A percentile compares a stretch with the other conserved stretches of the same genome.
Evolutionary conservation across 2,888 invertebrate species (phyloP).

Genomic region (Nineta flava): DNA sequence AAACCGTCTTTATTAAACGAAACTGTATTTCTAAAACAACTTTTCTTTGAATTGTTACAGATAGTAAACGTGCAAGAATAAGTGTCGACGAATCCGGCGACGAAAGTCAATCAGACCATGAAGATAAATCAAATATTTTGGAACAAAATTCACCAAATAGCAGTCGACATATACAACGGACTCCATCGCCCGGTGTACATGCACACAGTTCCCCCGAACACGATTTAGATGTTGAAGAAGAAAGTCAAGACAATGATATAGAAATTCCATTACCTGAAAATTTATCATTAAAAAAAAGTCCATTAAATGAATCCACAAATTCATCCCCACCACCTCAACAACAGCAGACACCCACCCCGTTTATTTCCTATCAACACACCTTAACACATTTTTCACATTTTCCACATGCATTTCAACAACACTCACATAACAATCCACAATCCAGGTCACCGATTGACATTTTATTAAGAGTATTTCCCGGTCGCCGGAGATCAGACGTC

Average conservation of each 20-base stretch:
- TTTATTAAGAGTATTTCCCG: slow-evolving; percentile 76
- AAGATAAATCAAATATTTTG: slow-evolving; percentile 20
- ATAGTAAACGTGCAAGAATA: slow-evolving; percentile 29
- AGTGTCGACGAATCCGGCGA: slow-evolving; percentile 29
- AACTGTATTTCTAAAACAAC: too few species aligned
- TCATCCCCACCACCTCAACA: slow-evolving; percentile 27
- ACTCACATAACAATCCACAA: slow-evolving; percentile 21
- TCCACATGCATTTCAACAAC: slow-evolving; percentile 22
- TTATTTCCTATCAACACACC: slow-evolving; percentile 18
- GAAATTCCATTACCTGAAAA: slow-evolving; percentile 58
- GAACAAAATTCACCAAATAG: slow-evolving; percentile 28
- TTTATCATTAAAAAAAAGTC: slow-evolving; percentile 56
- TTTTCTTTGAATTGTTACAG: slow-evolving; percentile 19
- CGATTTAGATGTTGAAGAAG: slow-evolving; percentile 38
- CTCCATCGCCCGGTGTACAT: slow-evolving; percentile 21
- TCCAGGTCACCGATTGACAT: slow-evolving; percentile 70
- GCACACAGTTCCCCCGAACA: slow-evolving; percentile 23
- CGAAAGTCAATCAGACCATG: slow-evolving; percentile 31
- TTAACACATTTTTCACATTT: slow-evolving; percentile 33
- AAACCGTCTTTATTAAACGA: too few species aligned
- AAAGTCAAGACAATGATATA: slow-evolving; percentile 29
- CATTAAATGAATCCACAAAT: slow-evolving; percentile 32
- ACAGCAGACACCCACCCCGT: slow-evolving; percentile 10
- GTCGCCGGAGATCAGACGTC: slow-evolving; percentile 69
- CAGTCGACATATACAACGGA: slow-evolving; percentile 29